A percentile compares a stretch with the other conserved stretches of the same genome.
phyloP scores from a whole-genome alignment of 2,797 vertebrate species.

The Anguilla megastoma region DNA sequence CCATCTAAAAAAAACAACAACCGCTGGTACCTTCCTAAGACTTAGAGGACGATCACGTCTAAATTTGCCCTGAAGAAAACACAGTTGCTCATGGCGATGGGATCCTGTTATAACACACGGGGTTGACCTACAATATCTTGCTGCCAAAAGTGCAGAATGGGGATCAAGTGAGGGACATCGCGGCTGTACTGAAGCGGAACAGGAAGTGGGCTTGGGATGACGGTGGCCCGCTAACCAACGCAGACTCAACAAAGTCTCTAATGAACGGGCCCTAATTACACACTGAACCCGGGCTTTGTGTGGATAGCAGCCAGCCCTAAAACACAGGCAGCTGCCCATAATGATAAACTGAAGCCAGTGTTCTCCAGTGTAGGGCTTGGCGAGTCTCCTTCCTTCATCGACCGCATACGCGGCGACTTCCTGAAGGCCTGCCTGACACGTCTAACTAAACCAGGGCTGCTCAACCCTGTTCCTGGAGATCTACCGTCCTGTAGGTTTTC shows the following conservation, averaged over 20 bases:
- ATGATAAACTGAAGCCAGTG: background rate
- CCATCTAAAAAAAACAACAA: constrained; percentile 33
- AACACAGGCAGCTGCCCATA: background rate
- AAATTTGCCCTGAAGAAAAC: constrained; percentile 21
- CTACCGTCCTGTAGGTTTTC: too few relatives aligned
- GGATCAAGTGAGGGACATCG: background rate
- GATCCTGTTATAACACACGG: background rate
- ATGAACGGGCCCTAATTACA: constrained; percentile 12
- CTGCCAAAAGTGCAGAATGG: background rate
- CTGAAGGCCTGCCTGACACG: background rate
- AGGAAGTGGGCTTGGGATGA: constrained; percentile 4
- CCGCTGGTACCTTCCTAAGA: background rate
- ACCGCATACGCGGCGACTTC: background rate
- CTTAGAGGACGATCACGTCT: background rate
- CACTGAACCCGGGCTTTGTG: background rate
- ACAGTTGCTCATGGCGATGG: background rate
- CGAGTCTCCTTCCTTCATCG: background rate
- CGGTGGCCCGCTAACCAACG: background rate
- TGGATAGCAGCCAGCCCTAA: background rate
- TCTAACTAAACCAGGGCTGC: background rate
- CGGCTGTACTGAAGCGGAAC: constrained; percentile 7
- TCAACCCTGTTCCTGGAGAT: background rate
- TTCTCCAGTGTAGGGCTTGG: background rate
- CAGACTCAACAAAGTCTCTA: background rate
- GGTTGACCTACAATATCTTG: background rate